Conservation (phyloP, 2,888 invertebrate genomes). For the Drosophila leonis region DNA sequence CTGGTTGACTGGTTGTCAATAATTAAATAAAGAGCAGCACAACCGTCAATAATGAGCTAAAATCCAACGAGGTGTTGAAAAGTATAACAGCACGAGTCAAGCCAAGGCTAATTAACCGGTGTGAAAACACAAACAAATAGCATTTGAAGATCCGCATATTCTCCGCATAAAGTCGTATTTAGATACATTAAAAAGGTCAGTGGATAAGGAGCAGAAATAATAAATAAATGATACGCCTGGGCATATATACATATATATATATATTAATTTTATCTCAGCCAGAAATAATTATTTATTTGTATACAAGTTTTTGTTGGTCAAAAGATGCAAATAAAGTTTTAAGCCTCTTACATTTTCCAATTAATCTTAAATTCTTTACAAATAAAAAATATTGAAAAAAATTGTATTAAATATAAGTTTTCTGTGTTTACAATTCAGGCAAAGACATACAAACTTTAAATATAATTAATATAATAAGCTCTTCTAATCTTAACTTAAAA, state of each 20-base stretch:
- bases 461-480: neutral
- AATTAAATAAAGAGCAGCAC: constrained; percentile 57
- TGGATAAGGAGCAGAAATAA: neutral
- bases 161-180: neutral
- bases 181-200: neutral
- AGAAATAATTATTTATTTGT: no score
- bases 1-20: constrained; percentile 57
- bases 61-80: constrained; percentile 61
- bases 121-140: constrained; percentile 34
- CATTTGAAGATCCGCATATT: constrained; percentile 10
- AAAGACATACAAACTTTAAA: neutral
- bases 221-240: neutral
- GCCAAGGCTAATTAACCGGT: constrained; percentile 40
- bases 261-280: no score
- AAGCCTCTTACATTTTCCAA: no score
- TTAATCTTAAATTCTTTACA: no score
- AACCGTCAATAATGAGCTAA: constrained; percentile 36
- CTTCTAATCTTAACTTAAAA: no score
- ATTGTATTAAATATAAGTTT: no score
- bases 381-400: no score
- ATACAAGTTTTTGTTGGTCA: no score
- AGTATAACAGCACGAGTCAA: constrained; percentile 24
- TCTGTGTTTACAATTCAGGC: no score
- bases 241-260: no score
- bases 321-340: no score